Evolutionary conservation across 2,113 vertebrate genomes (phyloP), one percentile per base, ranked within the genome.

Genomic region (Mirounga angustirostris): DNA sequence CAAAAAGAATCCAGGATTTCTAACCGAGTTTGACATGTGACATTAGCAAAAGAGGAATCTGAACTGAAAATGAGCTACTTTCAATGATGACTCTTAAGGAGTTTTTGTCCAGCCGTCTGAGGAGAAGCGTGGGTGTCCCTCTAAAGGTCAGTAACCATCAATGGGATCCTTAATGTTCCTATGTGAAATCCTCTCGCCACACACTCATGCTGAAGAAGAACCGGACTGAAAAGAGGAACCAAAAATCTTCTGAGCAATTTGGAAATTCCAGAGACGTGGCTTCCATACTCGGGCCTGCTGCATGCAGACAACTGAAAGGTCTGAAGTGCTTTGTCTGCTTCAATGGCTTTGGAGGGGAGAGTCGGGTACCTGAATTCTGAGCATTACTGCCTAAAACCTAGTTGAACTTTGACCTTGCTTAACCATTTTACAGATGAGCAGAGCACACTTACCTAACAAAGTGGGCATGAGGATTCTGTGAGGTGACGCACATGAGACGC

Each of bases 161-260:
- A 56, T 98, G 98, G 79, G 96, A 98, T 96, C 19, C 74, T 90
- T 84, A 65, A 97, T 69, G 95, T 97, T 98, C 88, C 96, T 95
- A 63, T 92, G 54, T 79, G 96, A 97, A 86, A 81, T 86, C 96
- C 96, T 80, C 96, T 97, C 69, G 95, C 79, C 92, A 96, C 89
- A 85, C 15, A 22, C 30, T 28, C 4, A 5, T 56, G 82, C 52
- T 97, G 96, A 98, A 87, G 63, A 97, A 98, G 97, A 98, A 97
- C 95, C 83, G 94, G 80, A 98, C 97, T 96, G 96, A 98, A 98
- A 99, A 98, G 98, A 98, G 99, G 98, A 99, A 99, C 98, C 97
- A 98, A 98, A 98, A 98, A 97, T 94, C 94, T 88, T 61, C 95
- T 84, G 4, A 9, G 81, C 71, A 97, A 91, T 97, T 89, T 98